Evolutionary conservation across 2,797 vertebrate genomes (phyloP).

Genomic region (Spinus pinus): DNA sequence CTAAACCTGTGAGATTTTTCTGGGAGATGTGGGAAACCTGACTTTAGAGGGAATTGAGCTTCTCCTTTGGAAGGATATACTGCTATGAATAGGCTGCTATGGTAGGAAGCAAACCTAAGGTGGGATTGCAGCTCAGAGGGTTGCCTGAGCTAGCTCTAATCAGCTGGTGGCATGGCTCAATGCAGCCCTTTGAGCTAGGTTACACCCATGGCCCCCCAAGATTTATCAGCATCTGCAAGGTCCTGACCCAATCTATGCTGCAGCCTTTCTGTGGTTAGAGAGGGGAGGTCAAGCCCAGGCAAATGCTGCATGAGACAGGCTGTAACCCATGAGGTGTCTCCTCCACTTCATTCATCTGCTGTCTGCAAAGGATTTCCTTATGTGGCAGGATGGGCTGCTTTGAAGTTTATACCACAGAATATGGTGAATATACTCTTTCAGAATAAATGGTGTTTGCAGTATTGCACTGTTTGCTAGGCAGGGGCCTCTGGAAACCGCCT

Average conservation of each 20-base stretch:
- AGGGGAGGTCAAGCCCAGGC: not conserved
- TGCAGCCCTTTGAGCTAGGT: not conserved
- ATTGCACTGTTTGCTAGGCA: not conserved
- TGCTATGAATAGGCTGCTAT: not conserved
- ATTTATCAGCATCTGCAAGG: no score
- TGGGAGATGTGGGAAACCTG: not conserved
- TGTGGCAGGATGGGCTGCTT: not conserved
- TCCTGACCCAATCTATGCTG: not conserved
- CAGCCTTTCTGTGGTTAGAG: not conserved
- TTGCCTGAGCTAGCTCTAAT: not conserved
- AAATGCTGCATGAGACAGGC: not conserved
- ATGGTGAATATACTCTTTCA: not conserved
- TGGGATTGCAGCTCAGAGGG: not conserved
- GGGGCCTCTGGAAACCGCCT: not conserved
- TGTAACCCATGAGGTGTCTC: not conserved
- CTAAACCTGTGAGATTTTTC: not conserved
- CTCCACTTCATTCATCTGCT: not conserved
- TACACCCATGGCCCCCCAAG: accelerated
- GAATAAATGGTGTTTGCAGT: not conserved
- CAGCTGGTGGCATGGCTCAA: accelerated
- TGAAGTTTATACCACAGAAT: not conserved
- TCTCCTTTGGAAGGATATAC: not conserved
- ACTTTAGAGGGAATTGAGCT: not conserved
- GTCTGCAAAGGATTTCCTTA: not conserved
- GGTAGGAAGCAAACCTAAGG: not conserved